A percentile compares a stretch with the other conserved stretches of the same genome.
These are phyloP conservation scores for Plumapathes pennacea DNA, from an alignment of 92 coral and sea anemone species.

Conservation along the genomic window DNA sequence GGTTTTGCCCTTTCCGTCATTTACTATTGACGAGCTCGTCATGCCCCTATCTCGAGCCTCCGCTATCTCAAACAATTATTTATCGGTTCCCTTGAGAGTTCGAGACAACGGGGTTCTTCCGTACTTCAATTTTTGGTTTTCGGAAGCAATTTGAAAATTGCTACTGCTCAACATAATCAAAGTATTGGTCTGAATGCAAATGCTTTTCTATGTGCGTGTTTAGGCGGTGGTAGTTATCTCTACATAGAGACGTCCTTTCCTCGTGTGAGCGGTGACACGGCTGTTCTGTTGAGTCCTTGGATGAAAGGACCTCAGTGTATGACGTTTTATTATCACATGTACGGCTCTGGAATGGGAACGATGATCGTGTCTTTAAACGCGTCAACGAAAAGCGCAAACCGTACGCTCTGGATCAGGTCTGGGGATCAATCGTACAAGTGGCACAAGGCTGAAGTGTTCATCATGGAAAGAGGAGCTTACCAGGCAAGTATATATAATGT, in stretches of 20 bases:
- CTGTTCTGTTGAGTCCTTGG: slow-evolving; percentile 10
- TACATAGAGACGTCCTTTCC: slow-evolving; percentile 20
- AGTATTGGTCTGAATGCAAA: neutral
- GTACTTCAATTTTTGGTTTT: too few species aligned
- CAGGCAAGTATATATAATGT: too few species aligned
- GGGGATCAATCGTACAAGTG: slow-evolving; percentile 13
- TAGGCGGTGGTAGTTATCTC: slow-evolving; percentile 4
- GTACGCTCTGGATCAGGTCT: slow-evolving; percentile 13
- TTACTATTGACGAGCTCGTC: too few species aligned
- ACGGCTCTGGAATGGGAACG: slow-evolving; percentile 6
- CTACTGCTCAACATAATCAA: too few species aligned
- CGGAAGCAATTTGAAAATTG: too few species aligned
- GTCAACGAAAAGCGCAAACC: neutral
- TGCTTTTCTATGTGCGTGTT: neutral
- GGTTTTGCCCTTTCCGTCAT: too few species aligned
- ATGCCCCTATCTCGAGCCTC: too few species aligned
- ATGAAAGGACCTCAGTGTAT: slow-evolving; percentile 18
- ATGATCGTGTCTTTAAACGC: slow-evolving; percentile 1
- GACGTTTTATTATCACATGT: slow-evolving; percentile 30
- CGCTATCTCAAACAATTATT: too few species aligned
- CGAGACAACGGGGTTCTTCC: too few species aligned
- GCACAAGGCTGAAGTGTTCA: slow-evolving; percentile 3
- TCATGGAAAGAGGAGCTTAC: slow-evolving; percentile 5
- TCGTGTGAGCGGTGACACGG: slow-evolving; percentile 6
- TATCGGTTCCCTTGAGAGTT: too few species aligned